Evolutionary conservation across 2,797 vertebrate species (phyloP), one percentile per base, ranked within the genome.

Genomic region (Enteromius mattozi): DNA sequence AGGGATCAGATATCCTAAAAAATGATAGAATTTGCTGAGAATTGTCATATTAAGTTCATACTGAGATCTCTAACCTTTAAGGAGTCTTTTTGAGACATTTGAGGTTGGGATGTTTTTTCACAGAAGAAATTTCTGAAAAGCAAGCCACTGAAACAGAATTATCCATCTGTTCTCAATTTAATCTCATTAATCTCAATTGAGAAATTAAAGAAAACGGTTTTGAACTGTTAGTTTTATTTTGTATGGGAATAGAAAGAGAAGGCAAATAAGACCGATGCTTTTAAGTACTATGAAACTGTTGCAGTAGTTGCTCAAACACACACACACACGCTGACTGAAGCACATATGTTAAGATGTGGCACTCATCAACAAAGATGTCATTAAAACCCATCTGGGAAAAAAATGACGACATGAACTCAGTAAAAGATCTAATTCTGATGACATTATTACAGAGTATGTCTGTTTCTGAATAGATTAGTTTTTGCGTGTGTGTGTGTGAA

Each of bases 401-500:
- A 90, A 89, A 88, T 87, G 77, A 86, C 77, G 82, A 75, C 85
- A 89, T 89, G 85, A 45, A 81, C 27, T 63, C 66, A 85, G 40
- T 84, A 87, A 90, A 83, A 87, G n/a, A 14, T 61, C 49, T 70
- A 45, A 74, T 76, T 49, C 35, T 72, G 33, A 74, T 80, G 75
- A 33, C 42, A 81, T 65, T 69, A 33, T 75, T 61, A 63, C 45
- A 54, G 21, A 63, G 65, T 47, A 63, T 75, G 35, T 70, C 74
- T 30, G 40, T 66, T 51, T 74, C 40, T 51, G 27, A 61, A 69
- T 65, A 51, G 70, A 17, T 7, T 21, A 0, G 2, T 24, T 51
- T 47, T 4, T 24, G 77, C 63, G 65, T 83, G 71, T 66, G 49
- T 45, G 47, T 70, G 35, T 49, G 61, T 78, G 27, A 94, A 94